Base-by-base conservation (phyloP, 2,888 invertebrate species). In the Monochamus alternatus region DNA sequence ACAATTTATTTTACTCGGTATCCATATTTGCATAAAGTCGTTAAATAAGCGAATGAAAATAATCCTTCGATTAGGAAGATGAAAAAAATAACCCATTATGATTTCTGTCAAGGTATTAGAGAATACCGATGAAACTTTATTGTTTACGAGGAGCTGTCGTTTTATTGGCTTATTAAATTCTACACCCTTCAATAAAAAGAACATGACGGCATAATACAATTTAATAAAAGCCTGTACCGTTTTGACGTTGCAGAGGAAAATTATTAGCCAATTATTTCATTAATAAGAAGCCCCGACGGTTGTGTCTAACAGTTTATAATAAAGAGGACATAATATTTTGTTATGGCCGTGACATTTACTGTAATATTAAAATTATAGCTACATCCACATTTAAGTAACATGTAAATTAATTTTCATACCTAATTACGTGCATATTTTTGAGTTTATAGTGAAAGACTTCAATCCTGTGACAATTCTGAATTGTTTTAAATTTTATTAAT, bases 131-230 rank as follows among this genome's bases (percentile, higher is more conserved):
- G 67, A 73, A 59, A 51, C 59, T 32, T 58, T 60, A 55, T 67
- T 73, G 67, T 73, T 73, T 73, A 73, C 43, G 59, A 38, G 22
- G 51, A 47, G 67, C 60, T 32, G 60, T 66, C 52, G 12, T 62
- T 73, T 73, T 73, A 73, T 67, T 73, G 67, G 73, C 60, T 73
- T 73, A 73, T 66, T 73, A 73, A 67, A 66, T 73, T 73, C 73
- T 73, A 73, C 62, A 73, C 66, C 67, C 67, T 47, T 66, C 62
- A 66, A 66, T 72, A 72, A 72, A 72, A 52, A 63, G 55, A 72
- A 64, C 64, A 72, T 72, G 71, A 55, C 10, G 64, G 63, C 32
- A 72, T 73, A 66, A 60, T 60, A 73, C 60, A 62, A 58, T 65
- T 67, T 66, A 73, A 67, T 73, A 67, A 73, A 73, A 30, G 66